Conservation (phyloP, 2,797 vertebrate genomes). For the Gymnodraco acuticeps region DNA sequence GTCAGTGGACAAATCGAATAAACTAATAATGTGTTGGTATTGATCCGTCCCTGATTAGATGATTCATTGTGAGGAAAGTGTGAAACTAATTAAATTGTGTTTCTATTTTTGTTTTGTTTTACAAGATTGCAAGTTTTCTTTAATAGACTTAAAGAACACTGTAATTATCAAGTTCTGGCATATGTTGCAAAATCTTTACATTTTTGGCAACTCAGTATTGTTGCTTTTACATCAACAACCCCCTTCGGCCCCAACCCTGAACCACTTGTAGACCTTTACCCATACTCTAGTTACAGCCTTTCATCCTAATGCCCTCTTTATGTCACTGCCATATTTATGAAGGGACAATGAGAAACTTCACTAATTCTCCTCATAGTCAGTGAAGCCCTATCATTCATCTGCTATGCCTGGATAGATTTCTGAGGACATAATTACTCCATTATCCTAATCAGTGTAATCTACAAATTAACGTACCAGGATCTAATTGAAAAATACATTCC, state of each 20-base stretch:
- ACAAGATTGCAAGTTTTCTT: not conserved
- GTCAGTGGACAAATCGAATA: conserved; percentile 39
- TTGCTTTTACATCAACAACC: conserved; percentile 15
- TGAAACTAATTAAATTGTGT: conserved; percentile 19
- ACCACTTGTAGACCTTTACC: not conserved
- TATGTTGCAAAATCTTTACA: not conserved
- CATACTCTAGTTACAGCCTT: not conserved
- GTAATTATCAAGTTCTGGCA: not conserved
- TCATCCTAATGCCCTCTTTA: conserved; percentile 25
- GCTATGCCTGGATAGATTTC: not conserved
- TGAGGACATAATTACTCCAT: conserved; percentile 19
- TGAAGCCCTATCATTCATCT: conserved; percentile 25
- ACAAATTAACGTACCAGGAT: conserved; percentile 25
- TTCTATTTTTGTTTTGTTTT: conserved; percentile 4
- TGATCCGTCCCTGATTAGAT: conserved; percentile 38
- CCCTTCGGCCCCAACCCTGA: not conserved
- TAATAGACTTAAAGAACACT: not conserved
- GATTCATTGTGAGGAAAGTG: conserved; percentile 28
- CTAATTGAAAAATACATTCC: conserved; percentile 7
- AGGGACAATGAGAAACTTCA: conserved; percentile 1
- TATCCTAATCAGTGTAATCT: conserved; percentile 19
- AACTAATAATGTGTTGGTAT: conserved; percentile 37
- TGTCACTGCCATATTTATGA: conserved; percentile 34
- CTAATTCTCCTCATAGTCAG: not conserved
- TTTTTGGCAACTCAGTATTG: not conserved